Base-by-base conservation (phyloP, 2,113 vertebrate species). In the Elanus axillaris region DNA sequence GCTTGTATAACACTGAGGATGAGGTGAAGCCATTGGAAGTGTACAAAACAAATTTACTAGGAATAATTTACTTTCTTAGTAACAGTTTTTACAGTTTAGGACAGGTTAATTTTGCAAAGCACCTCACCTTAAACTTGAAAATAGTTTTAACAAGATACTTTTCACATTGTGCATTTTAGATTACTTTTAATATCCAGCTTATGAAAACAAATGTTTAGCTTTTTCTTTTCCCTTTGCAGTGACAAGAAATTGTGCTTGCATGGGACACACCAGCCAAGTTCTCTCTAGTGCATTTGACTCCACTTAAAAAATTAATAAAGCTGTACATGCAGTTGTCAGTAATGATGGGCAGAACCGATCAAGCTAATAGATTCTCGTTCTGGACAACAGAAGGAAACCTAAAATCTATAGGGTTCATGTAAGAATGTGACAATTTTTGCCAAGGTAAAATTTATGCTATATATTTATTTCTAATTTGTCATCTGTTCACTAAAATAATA, bases 291-390 rank as follows among this genome's bases (percentile, higher is more conserved):
- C 13, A 77, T 95, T 74, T 86, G 62, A 80, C 66, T 87, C n/a
- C 55, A 86, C 73, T 83, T 75, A 86, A 86, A 94, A 94, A 91
- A 86, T 83, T 77, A 90, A 83, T 91, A 68, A 79, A 73, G 8
- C 11, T 7, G 0, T 75, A 60, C 19, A 50, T 38, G 58, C 2
- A 3, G 29, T 63, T 88, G 55, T 91, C 59, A 68, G 59, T 62
- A 88, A 77, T n/a, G 14, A 16, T 74, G 60, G 59, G 36, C 48
- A 72, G 36, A 45, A 86, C 12, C 1, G 18, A 75, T 43, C 55
- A 80, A 83, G 82, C 12, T 15, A 91, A 27, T 29, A 91, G 78
- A 53, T 86, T 77, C 16, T 95, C 11, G 3, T 66, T 83, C 81
- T 62, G 63, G 56, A 73, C 50, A 79, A 32, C 13, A 73, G 40